A percentile compares a stretch with the other conserved stretches of the same genome.
phyloP scores from a whole-genome alignment of 2,113 vertebrate genomes.

The Baryphthengus martii region DNA sequence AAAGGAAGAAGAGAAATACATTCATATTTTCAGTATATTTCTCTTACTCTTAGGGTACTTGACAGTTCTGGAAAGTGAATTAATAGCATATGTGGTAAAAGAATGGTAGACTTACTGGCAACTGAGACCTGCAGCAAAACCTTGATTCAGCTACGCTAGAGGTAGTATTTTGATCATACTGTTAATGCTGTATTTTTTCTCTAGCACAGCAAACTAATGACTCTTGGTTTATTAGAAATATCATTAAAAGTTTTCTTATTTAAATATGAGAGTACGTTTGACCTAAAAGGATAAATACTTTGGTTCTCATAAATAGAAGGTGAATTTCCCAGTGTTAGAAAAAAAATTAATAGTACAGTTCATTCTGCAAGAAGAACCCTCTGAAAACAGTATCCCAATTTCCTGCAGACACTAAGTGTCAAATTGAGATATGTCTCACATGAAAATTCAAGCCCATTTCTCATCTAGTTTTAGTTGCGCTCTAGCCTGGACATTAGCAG shows the following conservation, averaged over 20 bases:
- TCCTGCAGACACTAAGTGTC: background rate
- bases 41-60: conserved; percentile 1
- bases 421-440: conserved; percentile 35
- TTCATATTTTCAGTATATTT: conserved; percentile 17
- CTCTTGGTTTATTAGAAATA: background rate
- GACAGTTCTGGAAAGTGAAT: conserved; percentile 38
- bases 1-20: background rate
- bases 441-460: background rate
- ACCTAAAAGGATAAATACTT: background rate
- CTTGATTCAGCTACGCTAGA: background rate
- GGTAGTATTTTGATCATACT: conserved; percentile 1
- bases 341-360: background rate
- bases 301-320: background rate
- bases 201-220: background rate
- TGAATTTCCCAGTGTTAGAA: background rate
- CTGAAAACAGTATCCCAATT: conserved; percentile 7
- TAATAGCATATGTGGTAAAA: conserved; percentile 34
- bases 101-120: conserved; percentile 2
- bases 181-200: background rate
- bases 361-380: background rate
- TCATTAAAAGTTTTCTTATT: background rate
- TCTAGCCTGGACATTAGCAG: conserved; percentile 15
- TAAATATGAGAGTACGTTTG: background rate
- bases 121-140: background rate
- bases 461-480: background rate